A percentile compares a stretch with the other conserved stretches of the same genome.
Evolutionary conservation across 2,888 invertebrate species (phyloP).

Genomic region (Eupithecia vulgata): DNA sequence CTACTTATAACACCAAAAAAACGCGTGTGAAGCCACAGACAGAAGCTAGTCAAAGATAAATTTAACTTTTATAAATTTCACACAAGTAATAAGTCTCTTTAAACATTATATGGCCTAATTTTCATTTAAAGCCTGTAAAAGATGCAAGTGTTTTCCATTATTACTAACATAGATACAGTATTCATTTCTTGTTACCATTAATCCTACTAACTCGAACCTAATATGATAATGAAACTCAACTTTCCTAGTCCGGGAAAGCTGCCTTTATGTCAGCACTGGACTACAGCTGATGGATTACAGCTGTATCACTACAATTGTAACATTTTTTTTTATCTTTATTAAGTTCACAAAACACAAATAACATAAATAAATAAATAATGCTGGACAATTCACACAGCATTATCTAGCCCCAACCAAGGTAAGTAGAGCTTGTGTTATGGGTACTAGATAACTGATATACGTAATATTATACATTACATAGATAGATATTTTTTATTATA

Average conservation of each 20-base stretch:
- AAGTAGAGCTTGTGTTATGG: too few relatives aligned
- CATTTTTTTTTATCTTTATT: too few relatives aligned
- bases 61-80: neutral
- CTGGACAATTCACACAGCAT: too few relatives aligned
- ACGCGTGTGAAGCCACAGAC: too few relatives aligned
- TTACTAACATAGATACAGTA: neutral
- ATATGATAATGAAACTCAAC: slow-evolving; percentile 38
- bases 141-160: neutral
- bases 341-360: too few relatives aligned
- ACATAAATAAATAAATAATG: too few relatives aligned
- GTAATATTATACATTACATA: too few relatives aligned
- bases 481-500: too few relatives aligned
- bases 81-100: neutral
- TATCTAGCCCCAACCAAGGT: too few relatives aligned
- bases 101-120: neutral
- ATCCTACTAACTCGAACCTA: slow-evolving; percentile 21
- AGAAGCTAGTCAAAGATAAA: too few relatives aligned
- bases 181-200: slow-evolving; percentile 24
- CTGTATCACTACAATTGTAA: slow-evolving; percentile 14
- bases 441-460: too few relatives aligned
- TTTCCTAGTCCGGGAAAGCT: slow-evolving; percentile 38
- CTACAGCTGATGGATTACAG: slow-evolving; percentile 17
- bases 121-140: neutral
- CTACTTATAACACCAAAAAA: too few relatives aligned
- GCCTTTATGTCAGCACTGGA: slow-evolving; percentile 26